A percentile compares a stretch with the other conserved stretches of the same genome.
These are phyloP conservation scores for Xiphophorus hellerii DNA, from an alignment of 2,113 vertebrate species.

Conservation along the genomic window DNA sequence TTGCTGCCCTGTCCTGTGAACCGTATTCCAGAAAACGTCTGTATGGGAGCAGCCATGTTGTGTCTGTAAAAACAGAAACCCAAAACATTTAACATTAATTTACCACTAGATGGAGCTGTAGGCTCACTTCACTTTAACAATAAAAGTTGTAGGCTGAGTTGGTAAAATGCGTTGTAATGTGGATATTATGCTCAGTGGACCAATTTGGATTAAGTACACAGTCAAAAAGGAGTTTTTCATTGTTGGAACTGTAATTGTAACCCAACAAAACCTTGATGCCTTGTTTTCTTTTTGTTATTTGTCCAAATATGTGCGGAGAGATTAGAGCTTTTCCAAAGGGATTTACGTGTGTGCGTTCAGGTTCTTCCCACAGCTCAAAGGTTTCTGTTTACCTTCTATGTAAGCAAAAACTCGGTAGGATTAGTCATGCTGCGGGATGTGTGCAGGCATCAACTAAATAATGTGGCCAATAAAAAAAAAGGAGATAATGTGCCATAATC, in stretches of 20 bases:
- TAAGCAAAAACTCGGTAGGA: slow-evolving; percentile 12
- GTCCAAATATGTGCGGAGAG: neutral
- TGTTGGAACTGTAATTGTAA: slow-evolving; percentile 3
- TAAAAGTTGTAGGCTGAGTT: neutral
- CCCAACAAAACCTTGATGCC: neutral
- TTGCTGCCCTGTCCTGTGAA: slow-evolving; percentile 11
- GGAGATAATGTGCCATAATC: neutral
- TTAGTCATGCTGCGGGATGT: neutral
- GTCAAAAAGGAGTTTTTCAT: neutral
- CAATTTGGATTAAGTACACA: neutral
- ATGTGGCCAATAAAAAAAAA: neutral
- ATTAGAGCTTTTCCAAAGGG: slow-evolving; percentile 5
- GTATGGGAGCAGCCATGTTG: slow-evolving; percentile 66
- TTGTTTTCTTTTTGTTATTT: slow-evolving; percentile 6
- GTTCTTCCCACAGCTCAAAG: neutral
- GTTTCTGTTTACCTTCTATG: slow-evolving; percentile 3
- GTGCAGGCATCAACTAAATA: neutral
- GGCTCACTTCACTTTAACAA: neutral
- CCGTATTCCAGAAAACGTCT: neutral
- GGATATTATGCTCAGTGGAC: neutral
- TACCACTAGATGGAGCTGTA: slow-evolving; percentile 48
- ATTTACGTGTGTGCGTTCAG: slow-evolving; percentile 27
- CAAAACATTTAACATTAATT: neutral
- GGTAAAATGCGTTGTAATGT: neutral
- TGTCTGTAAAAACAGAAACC: too few species aligned